Evolutionary conservation across 2,888 invertebrate genomes (phyloP).

Genomic region (Desoria tigrina): DNA sequence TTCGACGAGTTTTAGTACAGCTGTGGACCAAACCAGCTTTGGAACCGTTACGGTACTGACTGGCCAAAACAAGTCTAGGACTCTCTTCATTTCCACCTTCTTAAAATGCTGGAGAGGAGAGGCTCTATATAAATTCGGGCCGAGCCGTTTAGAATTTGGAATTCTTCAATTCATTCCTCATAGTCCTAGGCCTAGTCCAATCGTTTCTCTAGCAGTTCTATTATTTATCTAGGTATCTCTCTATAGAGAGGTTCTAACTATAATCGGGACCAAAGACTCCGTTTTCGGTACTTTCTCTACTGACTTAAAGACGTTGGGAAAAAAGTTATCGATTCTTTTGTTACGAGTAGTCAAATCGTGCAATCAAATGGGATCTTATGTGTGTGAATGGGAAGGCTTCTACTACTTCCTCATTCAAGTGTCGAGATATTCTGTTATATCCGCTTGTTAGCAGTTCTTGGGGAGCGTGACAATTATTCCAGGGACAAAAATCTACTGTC

Average conservation of each 20-base stretch:
- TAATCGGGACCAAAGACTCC: not conserved
- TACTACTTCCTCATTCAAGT: slow-evolving; percentile 1
- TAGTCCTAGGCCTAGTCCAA: no score
- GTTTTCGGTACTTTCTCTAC: not conserved
- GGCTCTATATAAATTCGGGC: no score
- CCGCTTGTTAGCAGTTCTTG: not conserved
- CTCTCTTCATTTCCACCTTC: not conserved
- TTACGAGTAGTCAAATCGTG: not conserved
- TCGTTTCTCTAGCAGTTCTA: no score
- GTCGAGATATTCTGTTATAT: not conserved
- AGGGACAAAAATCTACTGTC: not conserved
- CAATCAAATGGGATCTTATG: slow-evolving; percentile 5
- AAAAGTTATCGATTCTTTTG: slow-evolving; percentile 10
- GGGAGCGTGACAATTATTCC: not conserved
- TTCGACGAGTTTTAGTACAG: no score
- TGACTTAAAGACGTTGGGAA: not conserved
- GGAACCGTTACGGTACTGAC: no score
- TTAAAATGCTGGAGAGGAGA: no score
- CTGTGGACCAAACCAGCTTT: no score
- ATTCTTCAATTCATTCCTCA: no score
- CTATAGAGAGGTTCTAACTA: no score
- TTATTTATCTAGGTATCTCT: no score
- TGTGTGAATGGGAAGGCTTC: no score
- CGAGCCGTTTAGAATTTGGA: no score
- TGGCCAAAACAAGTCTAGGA: not conserved